phyloP scores from a whole-genome alignment of 1,140 invertebrate genomes.

The Colletes latitarsis region DNA sequence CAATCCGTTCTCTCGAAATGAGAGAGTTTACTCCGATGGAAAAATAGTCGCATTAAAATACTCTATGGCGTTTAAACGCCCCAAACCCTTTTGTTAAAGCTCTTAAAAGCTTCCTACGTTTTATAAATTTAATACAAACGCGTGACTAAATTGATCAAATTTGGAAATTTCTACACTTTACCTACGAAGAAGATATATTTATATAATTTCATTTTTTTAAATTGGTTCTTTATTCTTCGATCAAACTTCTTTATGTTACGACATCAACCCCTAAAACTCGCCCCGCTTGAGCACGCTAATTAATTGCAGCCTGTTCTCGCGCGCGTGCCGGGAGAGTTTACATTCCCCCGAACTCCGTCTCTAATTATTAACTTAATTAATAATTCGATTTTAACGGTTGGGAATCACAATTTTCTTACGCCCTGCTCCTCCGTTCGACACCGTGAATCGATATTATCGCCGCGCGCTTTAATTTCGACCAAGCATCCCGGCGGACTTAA shows the following conservation, averaged over 20 bases:
- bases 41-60: slow-evolving; percentile 35
- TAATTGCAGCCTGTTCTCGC: slow-evolving; percentile 20
- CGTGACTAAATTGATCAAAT: too few relatives aligned
- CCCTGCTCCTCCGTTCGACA: neutral
- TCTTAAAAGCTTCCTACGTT: too few relatives aligned
- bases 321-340: slow-evolving; percentile 20
- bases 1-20: slow-evolving; percentile 29
- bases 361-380: slow-evolving; percentile 42
- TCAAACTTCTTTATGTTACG: too few relatives aligned
- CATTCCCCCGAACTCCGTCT: neutral
- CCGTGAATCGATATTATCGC: slow-evolving; percentile 2
- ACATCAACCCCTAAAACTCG: neutral
- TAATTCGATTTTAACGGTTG: slow-evolving; percentile 25
- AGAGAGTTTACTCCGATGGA: slow-evolving; percentile 3
- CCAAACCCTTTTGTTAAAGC: too few relatives aligned
- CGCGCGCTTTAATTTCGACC: slow-evolving; percentile 2
- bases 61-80: slow-evolving; percentile 10
- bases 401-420: slow-evolving; percentile 23
- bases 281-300: slow-evolving; percentile 15
- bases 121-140: too few relatives aligned
- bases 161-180: too few relatives aligned
- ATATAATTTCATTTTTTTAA: too few relatives aligned
- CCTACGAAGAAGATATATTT: too few relatives aligned
- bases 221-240: too few relatives aligned
- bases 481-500: slow-evolving; percentile 5